A percentile compares a stretch with the other conserved stretches of the same genome.
Conservation (phyloP, 2,797 vertebrate species). For the Lepilemur septentrionalis region DNA sequence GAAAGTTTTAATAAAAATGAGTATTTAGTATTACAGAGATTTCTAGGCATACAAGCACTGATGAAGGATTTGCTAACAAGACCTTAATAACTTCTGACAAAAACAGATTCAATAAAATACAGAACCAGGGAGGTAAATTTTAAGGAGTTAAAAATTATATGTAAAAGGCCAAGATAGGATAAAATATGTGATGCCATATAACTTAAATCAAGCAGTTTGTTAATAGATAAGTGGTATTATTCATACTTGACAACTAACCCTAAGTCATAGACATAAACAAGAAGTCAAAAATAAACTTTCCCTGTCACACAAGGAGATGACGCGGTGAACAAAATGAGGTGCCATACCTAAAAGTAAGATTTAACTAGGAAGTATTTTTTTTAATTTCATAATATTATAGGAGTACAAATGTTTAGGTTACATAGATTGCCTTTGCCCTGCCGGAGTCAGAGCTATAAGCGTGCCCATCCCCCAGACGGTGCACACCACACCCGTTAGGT, state of each 20-base stretch:
- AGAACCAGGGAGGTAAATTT: not conserved
- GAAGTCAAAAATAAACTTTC: not conserved
- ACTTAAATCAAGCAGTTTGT: not conserved
- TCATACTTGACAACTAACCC: not conserved
- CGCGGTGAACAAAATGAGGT: not conserved
- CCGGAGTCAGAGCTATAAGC: too few relatives aligned
- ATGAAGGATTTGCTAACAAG: slow-evolving; percentile 14
- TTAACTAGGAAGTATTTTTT: not conserved
- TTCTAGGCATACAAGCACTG: not conserved
- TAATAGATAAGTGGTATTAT: not conserved
- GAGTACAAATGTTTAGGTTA: too few relatives aligned
- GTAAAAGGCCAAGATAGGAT: not conserved
- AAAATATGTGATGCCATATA: not conserved
- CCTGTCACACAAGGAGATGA: not conserved
- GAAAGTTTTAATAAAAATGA: not conserved
- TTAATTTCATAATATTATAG: too few relatives aligned
- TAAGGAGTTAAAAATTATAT: not conserved
- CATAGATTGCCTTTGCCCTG: too few relatives aligned
- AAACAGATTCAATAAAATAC: not conserved
- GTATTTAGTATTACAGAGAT: not conserved
- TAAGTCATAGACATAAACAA: not conserved
- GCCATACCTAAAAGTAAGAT: not conserved
- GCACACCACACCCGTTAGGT: too few relatives aligned
- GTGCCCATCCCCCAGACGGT: too few relatives aligned
- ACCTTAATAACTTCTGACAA: not conserved